phyloP scores from a whole-genome alignment of 2,888 invertebrate species.

The Amiota communis region DNA sequence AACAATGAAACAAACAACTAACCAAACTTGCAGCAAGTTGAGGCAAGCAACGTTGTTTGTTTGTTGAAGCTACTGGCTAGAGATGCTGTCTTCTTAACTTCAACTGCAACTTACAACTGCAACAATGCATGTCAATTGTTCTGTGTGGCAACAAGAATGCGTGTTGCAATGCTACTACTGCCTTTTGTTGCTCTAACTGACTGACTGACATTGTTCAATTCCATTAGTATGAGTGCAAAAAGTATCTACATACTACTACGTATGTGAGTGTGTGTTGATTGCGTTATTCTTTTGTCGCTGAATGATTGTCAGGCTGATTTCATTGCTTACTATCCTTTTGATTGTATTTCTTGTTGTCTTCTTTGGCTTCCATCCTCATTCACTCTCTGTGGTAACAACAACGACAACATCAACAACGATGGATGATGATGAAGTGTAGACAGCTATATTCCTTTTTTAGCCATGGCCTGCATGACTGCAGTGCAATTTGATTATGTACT shows the following conservation, averaged over 20 bases:
- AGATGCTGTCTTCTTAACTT: slow-evolving; percentile 30
- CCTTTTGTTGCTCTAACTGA: not conserved
- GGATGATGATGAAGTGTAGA: slow-evolving; percentile 62
- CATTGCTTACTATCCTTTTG: not conserved
- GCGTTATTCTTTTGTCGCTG: no score
- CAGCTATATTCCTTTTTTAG: slow-evolving; percentile 65
- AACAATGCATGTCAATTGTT: slow-evolving; percentile 65
- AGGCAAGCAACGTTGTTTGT: not conserved
- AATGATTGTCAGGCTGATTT: no score
- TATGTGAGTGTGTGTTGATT: no score
- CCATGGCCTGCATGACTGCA: slow-evolving; percentile 45
- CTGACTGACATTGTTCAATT: no score
- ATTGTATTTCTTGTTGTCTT: not conserved
- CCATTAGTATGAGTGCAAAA: no score
- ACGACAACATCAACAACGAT: no score
- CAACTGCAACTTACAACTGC: slow-evolving; percentile 26
- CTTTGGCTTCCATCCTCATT: not conserved
- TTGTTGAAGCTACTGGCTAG: not conserved
- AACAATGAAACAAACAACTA: not conserved
- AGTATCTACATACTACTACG: no score
- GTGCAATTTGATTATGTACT: slow-evolving; percentile 26
- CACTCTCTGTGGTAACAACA: not conserved
- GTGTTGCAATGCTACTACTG: slow-evolving; percentile 47
- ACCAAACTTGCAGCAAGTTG: not conserved
- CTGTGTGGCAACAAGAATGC: slow-evolving; percentile 66